A percentile compares a stretch with the other conserved stretches of the same genome.
phyloP scores from a whole-genome alignment of 2,113 vertebrate species.

The Scatophagus argus region DNA sequence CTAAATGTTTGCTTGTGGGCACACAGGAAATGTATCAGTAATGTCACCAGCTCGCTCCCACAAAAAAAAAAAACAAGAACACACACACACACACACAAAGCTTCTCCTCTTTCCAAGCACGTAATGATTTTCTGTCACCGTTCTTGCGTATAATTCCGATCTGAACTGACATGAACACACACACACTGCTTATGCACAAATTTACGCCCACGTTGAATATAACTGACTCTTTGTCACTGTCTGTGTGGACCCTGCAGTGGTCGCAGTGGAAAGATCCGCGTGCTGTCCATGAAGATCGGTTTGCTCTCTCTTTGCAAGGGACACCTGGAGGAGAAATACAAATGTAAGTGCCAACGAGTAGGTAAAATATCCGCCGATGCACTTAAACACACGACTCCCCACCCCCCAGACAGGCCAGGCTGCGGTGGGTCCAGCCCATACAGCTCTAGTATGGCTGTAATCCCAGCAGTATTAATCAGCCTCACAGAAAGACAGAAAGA shows the following conservation, averaged over 20 bases:
- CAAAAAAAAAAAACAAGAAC: not conserved
- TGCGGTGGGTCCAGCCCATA: constrained; percentile 5
- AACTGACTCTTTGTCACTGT: not conserved
- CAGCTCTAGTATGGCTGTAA: constrained; percentile 20
- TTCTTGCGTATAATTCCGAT: constrained; percentile 21
- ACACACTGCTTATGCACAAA: constrained; percentile 18
- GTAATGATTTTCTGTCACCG: constrained; percentile 44
- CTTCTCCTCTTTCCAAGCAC: not conserved
- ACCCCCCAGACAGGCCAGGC: not conserved
- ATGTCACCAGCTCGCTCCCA: not conserved
- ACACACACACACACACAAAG: not conserved
- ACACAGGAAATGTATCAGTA: not conserved
- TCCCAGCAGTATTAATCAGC: constrained; percentile 68
- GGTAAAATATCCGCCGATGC: constrained; percentile 15
- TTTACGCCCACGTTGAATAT: not conserved
- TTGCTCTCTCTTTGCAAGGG: constrained; percentile 96
- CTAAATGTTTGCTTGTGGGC: constrained; percentile 6
- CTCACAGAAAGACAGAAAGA: constrained; percentile 25
- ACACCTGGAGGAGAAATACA: constrained; percentile 97
- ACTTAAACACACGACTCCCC: not conserved
- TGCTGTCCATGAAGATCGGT: constrained; percentile 96
- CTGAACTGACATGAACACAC: constrained; percentile 7
- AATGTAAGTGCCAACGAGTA: constrained; percentile 87
- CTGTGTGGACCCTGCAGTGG: constrained; percentile 81
- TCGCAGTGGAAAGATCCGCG: constrained; percentile 95